Evolutionary conservation across 2,797 vertebrate species (phyloP).

Genomic region (Orientallactaga sibirica): DNA sequence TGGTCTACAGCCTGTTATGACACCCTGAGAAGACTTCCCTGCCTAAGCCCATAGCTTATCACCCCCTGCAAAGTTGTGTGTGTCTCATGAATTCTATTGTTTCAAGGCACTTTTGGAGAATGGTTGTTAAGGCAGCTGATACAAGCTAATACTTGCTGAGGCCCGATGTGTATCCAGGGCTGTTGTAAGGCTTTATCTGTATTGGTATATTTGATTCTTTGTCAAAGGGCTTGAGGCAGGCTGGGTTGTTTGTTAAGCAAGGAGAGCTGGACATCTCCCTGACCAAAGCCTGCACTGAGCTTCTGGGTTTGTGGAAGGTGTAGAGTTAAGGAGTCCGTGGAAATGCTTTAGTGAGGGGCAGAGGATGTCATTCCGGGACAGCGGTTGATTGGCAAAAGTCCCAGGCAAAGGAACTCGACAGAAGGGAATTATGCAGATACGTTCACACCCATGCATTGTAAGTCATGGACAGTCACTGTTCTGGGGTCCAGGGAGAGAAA

Average conservation of each 20-base stretch:
- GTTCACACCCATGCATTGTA: neutral
- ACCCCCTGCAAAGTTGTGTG: neutral
- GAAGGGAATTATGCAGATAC: neutral
- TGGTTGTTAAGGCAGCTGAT: neutral
- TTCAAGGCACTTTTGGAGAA: neutral
- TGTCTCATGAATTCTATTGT: neutral
- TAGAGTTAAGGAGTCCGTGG: neutral
- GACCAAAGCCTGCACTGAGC: neutral
- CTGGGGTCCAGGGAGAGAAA: constrained; percentile 1
- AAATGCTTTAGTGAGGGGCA: neutral
- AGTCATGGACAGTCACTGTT: neutral
- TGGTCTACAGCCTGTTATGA: neutral
- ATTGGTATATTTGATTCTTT: neutral
- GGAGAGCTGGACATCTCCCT: neutral
- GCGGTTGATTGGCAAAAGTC: neutral
- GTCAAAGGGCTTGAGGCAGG: neutral
- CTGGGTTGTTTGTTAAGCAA: neutral
- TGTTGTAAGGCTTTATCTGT: neutral
- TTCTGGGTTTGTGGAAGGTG: neutral
- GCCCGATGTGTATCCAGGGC: neutral
- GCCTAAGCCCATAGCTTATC: neutral
- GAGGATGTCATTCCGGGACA: neutral
- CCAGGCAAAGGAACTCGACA: neutral
- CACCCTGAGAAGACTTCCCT: neutral
- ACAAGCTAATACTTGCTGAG: neutral